Evolutionary conservation across 2,797 vertebrate species (phyloP).

Genomic region (Brotula barbata): DNA sequence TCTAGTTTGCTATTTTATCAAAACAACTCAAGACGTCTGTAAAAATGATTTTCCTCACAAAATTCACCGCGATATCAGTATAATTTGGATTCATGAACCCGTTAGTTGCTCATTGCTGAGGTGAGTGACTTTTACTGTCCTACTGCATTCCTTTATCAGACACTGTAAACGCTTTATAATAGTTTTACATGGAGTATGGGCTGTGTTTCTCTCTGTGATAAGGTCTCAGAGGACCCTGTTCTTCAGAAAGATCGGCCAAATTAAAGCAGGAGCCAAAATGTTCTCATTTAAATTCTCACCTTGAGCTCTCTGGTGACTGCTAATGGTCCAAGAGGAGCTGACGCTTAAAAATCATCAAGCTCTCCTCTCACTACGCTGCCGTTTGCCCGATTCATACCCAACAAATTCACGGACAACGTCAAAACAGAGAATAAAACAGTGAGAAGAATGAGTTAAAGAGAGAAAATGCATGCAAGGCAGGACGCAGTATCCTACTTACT

Average conservation of each 20-base stretch:
- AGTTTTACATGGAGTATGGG: background rate
- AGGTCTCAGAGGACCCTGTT: background rate
- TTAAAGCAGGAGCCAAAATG: constrained; percentile 55
- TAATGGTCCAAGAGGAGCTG: constrained; percentile 69
- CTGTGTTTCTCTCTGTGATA: constrained; percentile 5
- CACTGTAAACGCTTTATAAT: background rate
- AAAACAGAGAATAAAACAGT: constrained; percentile 8
- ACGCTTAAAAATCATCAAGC: constrained; percentile 51
- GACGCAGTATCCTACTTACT: constrained; percentile 77
- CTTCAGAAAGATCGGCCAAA: constrained; percentile 25
- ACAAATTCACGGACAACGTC: constrained; percentile 3
- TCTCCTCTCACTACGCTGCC: constrained; percentile 21
- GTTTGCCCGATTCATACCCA: constrained; percentile 13
- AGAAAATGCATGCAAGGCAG: constrained; percentile 61
- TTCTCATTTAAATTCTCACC: constrained; percentile 70
- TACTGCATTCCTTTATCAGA: background rate
- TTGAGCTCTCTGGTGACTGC: constrained; percentile 67
- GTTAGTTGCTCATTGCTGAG: background rate
- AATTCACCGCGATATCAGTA: background rate
- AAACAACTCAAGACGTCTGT: background rate
- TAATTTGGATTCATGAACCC: background rate
- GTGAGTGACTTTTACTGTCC: background rate
- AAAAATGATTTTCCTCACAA: background rate
- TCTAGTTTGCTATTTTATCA: background rate
- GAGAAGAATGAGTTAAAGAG: constrained; percentile 39